These are phyloP conservation scores for Acestrorhynchus altus DNA, from an alignment of 2,797 vertebrate genomes.

Conservation along the genomic window DNA sequence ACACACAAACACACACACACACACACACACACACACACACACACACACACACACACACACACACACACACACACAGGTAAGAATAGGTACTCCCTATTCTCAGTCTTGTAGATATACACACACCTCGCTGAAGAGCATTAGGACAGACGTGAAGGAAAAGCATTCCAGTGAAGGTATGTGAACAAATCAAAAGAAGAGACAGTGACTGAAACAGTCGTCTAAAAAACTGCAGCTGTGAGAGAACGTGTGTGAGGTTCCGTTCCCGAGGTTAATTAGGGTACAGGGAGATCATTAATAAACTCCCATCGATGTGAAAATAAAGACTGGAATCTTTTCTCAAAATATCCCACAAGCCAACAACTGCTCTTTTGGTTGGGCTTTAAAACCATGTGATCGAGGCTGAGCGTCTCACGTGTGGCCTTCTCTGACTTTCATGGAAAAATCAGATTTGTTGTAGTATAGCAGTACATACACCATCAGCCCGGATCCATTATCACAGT, in stretches of 20 bases:
- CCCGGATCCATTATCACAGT: slow-evolving; percentile 12
- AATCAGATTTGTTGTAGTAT: not conserved
- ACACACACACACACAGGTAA: slow-evolving; percentile 6
- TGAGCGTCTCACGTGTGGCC: not conserved
- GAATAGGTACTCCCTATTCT: not conserved
- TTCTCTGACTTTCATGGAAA: not conserved
- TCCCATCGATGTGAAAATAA: slow-evolving; percentile 26
- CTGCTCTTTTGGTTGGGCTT: slow-evolving; percentile 12
- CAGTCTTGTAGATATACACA: slow-evolving; percentile 1
- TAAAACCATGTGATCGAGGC: not conserved
- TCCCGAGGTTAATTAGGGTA: slow-evolving; percentile 40
- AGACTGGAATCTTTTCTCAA: slow-evolving; percentile 20
- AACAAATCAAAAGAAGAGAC: not conserved
- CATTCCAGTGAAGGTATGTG: not conserved
- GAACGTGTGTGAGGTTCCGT: slow-evolving; percentile 1
- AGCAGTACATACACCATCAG: not conserved
- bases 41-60: slow-evolving; percentile 3
- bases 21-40: slow-evolving; percentile 12
- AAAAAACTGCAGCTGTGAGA: slow-evolving; percentile 15
- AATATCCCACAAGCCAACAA: slow-evolving; percentile 16
- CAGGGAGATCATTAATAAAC: slow-evolving; percentile 35
- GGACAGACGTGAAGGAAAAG: not conserved
- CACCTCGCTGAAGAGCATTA: not conserved
- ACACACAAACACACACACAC: slow-evolving; percentile 62
- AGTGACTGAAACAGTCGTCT: not conserved